Percentiles rank a stretch among this genome's conserved stretches.
phyloP scores from a whole-genome alignment of 2,888 invertebrate genomes.

The Drosophila nigricruria region DNA sequence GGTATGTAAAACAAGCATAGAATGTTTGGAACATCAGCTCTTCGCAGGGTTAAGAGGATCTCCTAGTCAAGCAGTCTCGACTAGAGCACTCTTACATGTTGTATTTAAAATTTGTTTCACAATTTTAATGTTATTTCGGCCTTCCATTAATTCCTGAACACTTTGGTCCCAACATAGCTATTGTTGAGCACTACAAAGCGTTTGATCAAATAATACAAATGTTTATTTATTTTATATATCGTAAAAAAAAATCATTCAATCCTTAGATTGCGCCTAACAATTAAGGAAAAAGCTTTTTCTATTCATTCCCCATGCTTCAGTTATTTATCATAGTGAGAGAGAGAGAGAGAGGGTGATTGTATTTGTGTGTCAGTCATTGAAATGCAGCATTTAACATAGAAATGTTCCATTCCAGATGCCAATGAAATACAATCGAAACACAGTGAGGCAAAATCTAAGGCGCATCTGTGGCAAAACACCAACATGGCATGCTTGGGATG shows the following conservation, averaged over 20 bases:
- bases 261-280: conserved; percentile 44
- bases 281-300: conserved; percentile 68
- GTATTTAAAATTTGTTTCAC: background rate
- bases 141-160: conserved; percentile 8
- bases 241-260: background rate
- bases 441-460: conserved; percentile 13
- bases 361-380: background rate
- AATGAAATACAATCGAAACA: conserved; percentile 32
- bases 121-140: background rate
- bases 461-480: conserved; percentile 37
- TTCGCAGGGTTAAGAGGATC: no score
- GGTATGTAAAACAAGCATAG: no score
- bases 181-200: conserved; percentile 48
- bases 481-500: conserved; percentile 20
- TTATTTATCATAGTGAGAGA: conserved; percentile 3
- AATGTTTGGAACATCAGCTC: no score
- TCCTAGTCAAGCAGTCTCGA: no score
- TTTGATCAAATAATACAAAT: conserved; percentile 33
- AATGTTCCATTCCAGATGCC: conserved; percentile 15
- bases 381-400: conserved; percentile 22
- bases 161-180: conserved; percentile 14
- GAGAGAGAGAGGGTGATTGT: background rate
- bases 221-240: conserved; percentile 20
- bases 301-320: conserved; percentile 27
- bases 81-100: no score